Percentiles rank a stretch among this genome's conserved stretches.
These are phyloP conservation scores for Delphinapterus leucas DNA, from an alignment of 2,113 vertebrate species.

Conservation along the genomic window DNA sequence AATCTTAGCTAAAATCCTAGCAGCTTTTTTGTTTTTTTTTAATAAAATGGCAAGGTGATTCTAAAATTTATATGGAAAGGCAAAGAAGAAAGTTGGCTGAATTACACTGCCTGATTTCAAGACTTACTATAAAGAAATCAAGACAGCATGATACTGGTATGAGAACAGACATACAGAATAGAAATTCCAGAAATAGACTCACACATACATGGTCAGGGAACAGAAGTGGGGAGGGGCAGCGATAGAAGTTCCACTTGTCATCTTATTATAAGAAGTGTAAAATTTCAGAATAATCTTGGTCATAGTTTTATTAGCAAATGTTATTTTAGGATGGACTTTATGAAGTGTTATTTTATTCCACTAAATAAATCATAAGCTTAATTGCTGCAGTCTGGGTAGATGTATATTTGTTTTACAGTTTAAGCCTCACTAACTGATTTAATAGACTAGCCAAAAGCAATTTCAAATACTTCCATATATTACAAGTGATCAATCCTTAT, in stretches of 20 bases:
- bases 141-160: neutral
- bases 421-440: conserved; percentile 75
- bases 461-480: conserved; percentile 50
- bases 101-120: neutral
- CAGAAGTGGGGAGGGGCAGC: neutral
- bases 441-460: conserved; percentile 64
- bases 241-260: neutral
- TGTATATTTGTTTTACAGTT: conserved; percentile 65
- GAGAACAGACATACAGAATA: neutral
- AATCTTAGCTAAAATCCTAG: neutral
- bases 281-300: neutral
- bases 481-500: conserved; percentile 5
- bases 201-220: neutral
- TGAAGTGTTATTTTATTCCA: neutral
- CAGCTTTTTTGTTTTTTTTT: neutral
- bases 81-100: neutral
- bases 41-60: neutral
- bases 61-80: neutral
- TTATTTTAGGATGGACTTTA: neutral
- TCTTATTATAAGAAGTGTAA: neutral
- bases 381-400: neutral
- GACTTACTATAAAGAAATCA: neutral
- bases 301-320: neutral
- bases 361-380: neutral
- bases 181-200: neutral